These are phyloP conservation scores for Calephelis perditalis DNA, from an alignment of 2,888 invertebrate genomes.

Conservation along the genomic window DNA sequence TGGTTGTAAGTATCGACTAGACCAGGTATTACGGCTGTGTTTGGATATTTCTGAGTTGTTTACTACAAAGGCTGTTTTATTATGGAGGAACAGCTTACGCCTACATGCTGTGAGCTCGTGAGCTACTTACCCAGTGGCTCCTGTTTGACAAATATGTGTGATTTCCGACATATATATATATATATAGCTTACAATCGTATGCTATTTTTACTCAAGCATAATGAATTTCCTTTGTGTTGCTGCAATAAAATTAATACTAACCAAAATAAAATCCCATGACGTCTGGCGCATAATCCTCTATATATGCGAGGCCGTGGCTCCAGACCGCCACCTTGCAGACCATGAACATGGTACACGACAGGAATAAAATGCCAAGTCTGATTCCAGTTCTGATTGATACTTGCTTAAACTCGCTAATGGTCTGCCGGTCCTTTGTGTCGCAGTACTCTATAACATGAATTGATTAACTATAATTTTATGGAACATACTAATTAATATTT, in stretches of 20 bases:
- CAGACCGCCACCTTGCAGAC: conserved; percentile 24
- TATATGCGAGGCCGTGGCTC: conserved; percentile 29
- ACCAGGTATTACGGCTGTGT: too few species aligned
- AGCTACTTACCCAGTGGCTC: too few species aligned
- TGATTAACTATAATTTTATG: too few species aligned
- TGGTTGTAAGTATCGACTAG: too few species aligned
- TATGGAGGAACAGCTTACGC: too few species aligned
- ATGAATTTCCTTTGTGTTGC: background rate
- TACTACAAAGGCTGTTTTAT: too few species aligned
- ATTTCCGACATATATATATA: too few species aligned
- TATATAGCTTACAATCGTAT: too few species aligned
- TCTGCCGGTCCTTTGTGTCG: conserved; percentile 19
- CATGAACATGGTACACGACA: conserved; percentile 19
- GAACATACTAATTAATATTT: too few species aligned
- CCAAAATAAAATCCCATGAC: conserved; percentile 28
- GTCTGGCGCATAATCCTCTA: conserved; percentile 29
- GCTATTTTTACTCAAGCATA: background rate
- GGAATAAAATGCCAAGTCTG: conserved; percentile 22
- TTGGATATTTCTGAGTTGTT: too few species aligned
- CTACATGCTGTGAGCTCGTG: too few species aligned
- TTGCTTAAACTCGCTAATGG: conserved; percentile 6
- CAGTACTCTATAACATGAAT: conserved; percentile 25
- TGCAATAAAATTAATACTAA: conserved; percentile 20
- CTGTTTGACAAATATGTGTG: too few species aligned
- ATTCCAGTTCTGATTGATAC: conserved; percentile 5